A percentile compares a stretch with the other conserved stretches of the same genome.
phyloP scores from a whole-genome alignment of 2,797 vertebrate species.

The Bufotes viridis region DNA sequence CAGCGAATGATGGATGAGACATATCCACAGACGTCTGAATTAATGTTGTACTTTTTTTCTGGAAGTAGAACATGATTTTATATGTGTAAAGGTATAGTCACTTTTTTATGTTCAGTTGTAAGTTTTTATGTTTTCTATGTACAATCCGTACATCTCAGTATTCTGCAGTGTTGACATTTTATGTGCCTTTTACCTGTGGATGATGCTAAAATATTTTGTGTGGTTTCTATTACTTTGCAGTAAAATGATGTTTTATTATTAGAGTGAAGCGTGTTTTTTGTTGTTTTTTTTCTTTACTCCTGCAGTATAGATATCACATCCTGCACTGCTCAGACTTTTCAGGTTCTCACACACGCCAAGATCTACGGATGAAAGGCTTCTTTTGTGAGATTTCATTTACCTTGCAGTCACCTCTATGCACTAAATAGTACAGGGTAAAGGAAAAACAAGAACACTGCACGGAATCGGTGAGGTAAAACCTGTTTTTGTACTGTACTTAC shows the following conservation, averaged over 20 bases:
- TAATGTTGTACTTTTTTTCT: neutral
- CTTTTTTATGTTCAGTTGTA: neutral
- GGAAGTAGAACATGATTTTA: neutral
- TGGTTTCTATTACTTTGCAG: conserved; percentile 14
- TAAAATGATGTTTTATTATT: conserved; percentile 43
- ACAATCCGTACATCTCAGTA: neutral
- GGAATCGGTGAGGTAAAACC: too few relatives aligned
- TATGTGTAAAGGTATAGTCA: neutral
- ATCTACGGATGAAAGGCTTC: too few relatives aligned
- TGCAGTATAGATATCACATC: neutral
- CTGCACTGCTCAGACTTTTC: too few relatives aligned
- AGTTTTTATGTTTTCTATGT: neutral
- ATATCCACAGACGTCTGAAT: neutral
- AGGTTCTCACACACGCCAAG: too few relatives aligned
- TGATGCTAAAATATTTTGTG: conserved; percentile 23
- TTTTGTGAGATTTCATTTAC: too few relatives aligned
- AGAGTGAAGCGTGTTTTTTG: neutral
- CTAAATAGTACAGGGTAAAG: too few relatives aligned
- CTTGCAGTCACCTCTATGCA: too few relatives aligned
- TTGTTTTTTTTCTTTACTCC: neutral
- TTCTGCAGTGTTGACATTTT: neutral
- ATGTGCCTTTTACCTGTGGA: conserved; percentile 55
- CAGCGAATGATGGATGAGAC: neutral
- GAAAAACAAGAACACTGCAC: too few relatives aligned
- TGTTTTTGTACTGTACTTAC: too few relatives aligned